phyloP scores from a whole-genome alignment of 1,140 invertebrate genomes.

The Zaprionus taronus region DNA sequence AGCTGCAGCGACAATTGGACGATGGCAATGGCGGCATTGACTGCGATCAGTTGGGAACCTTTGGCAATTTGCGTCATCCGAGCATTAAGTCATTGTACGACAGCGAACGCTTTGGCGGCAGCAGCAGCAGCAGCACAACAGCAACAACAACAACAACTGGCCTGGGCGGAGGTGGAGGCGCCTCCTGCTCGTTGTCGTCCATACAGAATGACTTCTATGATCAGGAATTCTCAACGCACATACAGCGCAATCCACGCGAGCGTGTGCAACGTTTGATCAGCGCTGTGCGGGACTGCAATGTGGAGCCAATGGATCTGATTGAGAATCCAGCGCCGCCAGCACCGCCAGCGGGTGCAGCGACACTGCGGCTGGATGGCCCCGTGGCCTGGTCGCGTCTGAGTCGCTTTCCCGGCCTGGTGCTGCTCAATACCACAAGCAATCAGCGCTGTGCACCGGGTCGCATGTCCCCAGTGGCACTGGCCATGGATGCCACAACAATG shows the following conservation, averaged over 20 bases:
- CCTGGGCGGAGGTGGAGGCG: slow-evolving; percentile 63
- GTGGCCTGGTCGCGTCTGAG: slow-evolving; percentile 54
- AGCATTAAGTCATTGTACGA: slow-evolving; percentile 83
- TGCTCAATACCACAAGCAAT: slow-evolving; percentile 67
- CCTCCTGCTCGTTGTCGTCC: slow-evolving; percentile 84
- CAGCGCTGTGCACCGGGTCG: slow-evolving; percentile 77
- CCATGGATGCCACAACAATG: slow-evolving; percentile 57
- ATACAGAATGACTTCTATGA: slow-evolving; percentile 97
- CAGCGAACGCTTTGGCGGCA: slow-evolving; percentile 73
- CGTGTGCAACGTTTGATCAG: slow-evolving; percentile 54
- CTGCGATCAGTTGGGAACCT: slow-evolving; percentile 86
- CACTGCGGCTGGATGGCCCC: slow-evolving; percentile 32
- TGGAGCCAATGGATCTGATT: slow-evolving; percentile 66
- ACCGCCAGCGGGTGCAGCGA: background rate
- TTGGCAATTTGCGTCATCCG: slow-evolving; percentile 90
- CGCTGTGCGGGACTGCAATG: slow-evolving; percentile 57
- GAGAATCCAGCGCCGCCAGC: slow-evolving; percentile 31
- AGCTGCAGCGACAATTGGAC: slow-evolving; percentile 37
- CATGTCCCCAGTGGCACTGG: slow-evolving; percentile 90
- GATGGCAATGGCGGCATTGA: slow-evolving; percentile 30
- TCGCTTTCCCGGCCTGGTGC: slow-evolving; percentile 68
- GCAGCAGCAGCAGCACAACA: slow-evolving; percentile 8
- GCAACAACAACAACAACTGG: background rate
- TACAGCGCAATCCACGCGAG: slow-evolving; percentile 66
- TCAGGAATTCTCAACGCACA: slow-evolving; percentile 93